A percentile compares a stretch with the other conserved stretches of the same genome.
These are phyloP conservation scores for Pristis pectinata DNA, from an alignment of 2,797 vertebrate species.

Conservation along the genomic window DNA sequence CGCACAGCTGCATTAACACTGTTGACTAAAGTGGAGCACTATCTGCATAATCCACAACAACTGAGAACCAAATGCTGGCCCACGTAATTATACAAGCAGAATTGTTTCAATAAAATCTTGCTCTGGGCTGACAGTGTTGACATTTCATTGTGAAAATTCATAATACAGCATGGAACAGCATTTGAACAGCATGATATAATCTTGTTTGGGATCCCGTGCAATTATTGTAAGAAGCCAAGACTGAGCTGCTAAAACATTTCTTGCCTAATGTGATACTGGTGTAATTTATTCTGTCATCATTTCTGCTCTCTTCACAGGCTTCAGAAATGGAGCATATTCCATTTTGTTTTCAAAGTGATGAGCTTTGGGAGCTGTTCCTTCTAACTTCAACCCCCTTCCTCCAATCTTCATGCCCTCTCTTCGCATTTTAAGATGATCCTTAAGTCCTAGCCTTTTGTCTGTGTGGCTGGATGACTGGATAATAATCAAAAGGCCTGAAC, in stretches of 20 bases:
- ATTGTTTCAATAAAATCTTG: neutral
- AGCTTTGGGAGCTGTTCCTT: too few relatives aligned
- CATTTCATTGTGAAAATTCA: conserved; percentile 36
- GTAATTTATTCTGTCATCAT: conserved; percentile 31
- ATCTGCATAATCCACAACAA: conserved; percentile 63
- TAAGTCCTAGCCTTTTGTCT: neutral
- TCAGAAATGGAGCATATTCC: neutral
- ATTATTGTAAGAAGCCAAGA: conserved; percentile 11
- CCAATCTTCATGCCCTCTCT: neutral
- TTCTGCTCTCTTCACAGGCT: neutral
- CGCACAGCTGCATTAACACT: conserved; percentile 54
- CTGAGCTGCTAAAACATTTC: conserved; percentile 30
- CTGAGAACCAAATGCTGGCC: conserved; percentile 44
- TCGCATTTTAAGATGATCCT: neutral
- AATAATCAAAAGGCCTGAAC: too few relatives aligned
- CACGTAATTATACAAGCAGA: conserved; percentile 14
- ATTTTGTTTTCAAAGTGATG: neutral
- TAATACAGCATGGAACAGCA: conserved; percentile 22
- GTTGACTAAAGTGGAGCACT: conserved; percentile 52
- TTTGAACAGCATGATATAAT: conserved; percentile 29
- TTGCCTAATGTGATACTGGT: conserved; percentile 18
- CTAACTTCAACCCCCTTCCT: neutral
- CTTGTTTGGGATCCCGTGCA: conserved; percentile 28
- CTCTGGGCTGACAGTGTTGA: conserved; percentile 32
- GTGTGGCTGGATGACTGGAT: neutral